Conservation (phyloP, 2,797 vertebrate genomes). For the Leucoraja ocellata region DNA sequence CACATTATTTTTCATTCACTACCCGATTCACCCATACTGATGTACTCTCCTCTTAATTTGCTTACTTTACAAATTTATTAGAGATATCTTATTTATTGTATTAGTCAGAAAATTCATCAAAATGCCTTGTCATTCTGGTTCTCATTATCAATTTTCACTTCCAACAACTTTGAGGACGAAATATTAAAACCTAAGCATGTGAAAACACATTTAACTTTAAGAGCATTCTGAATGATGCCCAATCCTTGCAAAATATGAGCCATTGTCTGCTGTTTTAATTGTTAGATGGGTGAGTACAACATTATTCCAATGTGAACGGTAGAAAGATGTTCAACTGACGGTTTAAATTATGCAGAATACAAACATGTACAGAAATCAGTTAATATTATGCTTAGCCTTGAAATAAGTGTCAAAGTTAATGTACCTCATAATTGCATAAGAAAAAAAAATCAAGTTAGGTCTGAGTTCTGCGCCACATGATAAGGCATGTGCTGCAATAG, state of each 20-base stretch:
- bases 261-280: not conserved
- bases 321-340: not conserved
- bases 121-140: not conserved
- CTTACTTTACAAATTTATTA: not conserved
- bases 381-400: not conserved
- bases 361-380: not conserved
- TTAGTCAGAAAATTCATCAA: not conserved
- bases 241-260: no score
- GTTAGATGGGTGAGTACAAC: not conserved
- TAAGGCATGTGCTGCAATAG: not conserved
- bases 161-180: not conserved
- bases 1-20: not conserved
- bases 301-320: not conserved
- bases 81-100: not conserved
- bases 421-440: not conserved
- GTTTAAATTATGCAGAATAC: not conserved
- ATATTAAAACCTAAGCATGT: not conserved
- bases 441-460: not conserved
- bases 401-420: not conserved
- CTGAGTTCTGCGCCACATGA: not conserved
- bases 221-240: not conserved
- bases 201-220: not conserved
- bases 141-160: not conserved
- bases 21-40: not conserved
- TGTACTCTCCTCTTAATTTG: not conserved